phyloP scores from a whole-genome alignment of 2,888 invertebrate species.

The Mythimna ferrago region DNA sequence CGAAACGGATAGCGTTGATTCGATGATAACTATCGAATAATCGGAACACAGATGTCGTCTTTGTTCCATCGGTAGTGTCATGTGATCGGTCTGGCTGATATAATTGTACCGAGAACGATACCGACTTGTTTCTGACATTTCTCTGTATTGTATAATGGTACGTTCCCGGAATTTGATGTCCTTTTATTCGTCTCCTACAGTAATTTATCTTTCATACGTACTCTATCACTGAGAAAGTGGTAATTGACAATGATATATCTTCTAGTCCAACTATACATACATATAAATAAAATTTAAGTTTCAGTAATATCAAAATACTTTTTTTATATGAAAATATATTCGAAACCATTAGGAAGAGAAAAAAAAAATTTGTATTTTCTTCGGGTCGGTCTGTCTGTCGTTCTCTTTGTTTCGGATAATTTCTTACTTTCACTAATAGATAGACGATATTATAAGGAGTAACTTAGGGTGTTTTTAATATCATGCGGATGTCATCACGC shows the following conservation, averaged over 20 bases:
- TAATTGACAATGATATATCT: constrained; percentile 18
- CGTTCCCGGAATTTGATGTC: constrained; percentile 4
- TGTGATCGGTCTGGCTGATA: constrained; percentile 37
- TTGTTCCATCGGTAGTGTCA: constrained; percentile 41
- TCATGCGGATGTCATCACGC: too few species aligned
- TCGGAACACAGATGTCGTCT: constrained; percentile 32
- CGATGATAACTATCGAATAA: constrained; percentile 41
- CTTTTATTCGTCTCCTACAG: constrained; percentile 5
- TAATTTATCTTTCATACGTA: constrained; percentile 3
- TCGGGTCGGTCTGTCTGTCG: too few species aligned
- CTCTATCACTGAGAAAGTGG: constrained; percentile 2
- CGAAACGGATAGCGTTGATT: constrained; percentile 32
- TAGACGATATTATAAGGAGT: too few species aligned
- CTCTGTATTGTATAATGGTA: constrained; percentile 3
- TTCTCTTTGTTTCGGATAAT: too few species aligned
- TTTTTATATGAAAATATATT: too few species aligned
- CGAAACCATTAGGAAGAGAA: too few species aligned
- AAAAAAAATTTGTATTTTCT: too few species aligned
- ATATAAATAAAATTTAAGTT: too few species aligned
- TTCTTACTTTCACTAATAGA: too few species aligned
- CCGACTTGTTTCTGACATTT: constrained; percentile 8
- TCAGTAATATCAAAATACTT: too few species aligned
- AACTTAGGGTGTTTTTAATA: too few species aligned
- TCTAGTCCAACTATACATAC: neutral
- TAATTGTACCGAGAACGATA: constrained; percentile 28